Evolutionary conservation across 1,140 invertebrate genomes (phyloP), one percentile per base, ranked within the genome.

Genomic region (Rhagoletis zephyria): DNA sequence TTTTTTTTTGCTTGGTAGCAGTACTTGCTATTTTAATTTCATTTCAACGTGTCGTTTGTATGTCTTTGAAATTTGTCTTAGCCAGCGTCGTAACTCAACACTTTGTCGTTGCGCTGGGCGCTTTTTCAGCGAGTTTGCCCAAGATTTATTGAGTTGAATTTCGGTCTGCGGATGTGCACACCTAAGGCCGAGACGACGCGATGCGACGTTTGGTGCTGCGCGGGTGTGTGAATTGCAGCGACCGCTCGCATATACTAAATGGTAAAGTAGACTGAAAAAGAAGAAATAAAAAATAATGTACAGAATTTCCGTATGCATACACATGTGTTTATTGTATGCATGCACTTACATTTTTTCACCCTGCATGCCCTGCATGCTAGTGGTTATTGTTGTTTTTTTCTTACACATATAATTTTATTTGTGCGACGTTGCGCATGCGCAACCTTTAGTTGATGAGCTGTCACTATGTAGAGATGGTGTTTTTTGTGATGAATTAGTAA

Each of bases 111-210:
- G 67, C 67, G 67, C 67, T 74, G 45, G 12, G 12, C 42, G 67
- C 67, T 74, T 81, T 56, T 81, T 81, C 74, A 81, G 48, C 45
- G 56, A n/a, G 74, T 81, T 81, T 81, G 30, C 30, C 56, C 74
- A 56, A 81, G 74, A 81, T 81, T 81, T 81, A 81, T 81, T 56
- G 74, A 81, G 74, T 81, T 81, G 48, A 81, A 81, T 56, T 81
- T 81, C n/a, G 74, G 45, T 81, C 74, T 81, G 74, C 74, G 67
- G 67, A 74, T 74, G 67, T 74, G 67, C 67, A 16, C 67, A 74
- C 67, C 40, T 74, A 74, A 74, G 67, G 67, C 67, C 40, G 67
- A 74, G 12, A 14, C 45, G 67, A 48, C 40, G 67, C 45, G 67
- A 74, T 14, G 40, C 45, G 67, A 48, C 40, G 67, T 74, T 74